Conservation (phyloP, 2,888 invertebrate genomes). For the Oasisia sp. region DNA sequence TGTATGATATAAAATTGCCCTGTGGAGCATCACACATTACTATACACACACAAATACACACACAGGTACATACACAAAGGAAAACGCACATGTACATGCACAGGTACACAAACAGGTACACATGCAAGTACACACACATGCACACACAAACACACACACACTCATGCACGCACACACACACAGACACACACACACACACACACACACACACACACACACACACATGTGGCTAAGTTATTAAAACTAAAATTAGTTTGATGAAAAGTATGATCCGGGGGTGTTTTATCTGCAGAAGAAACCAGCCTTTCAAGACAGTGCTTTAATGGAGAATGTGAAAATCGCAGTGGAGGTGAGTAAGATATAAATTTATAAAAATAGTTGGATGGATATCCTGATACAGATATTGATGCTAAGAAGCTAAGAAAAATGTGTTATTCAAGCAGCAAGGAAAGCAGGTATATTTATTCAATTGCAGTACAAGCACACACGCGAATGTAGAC, state of each 20-base stretch:
- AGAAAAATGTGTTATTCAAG: neutral
- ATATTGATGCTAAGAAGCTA: too few relatives aligned
- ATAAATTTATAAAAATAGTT: too few relatives aligned
- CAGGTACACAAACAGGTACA: too few relatives aligned
- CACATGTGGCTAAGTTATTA: neutral
- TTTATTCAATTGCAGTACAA: neutral
- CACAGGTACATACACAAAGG: too few relatives aligned
- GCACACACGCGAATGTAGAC: neutral
- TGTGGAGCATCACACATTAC: too few relatives aligned
- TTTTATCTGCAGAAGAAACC: slow-evolving; percentile 47
- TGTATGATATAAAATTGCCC: neutral
- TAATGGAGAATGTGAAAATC: slow-evolving; percentile 56
- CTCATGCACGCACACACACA: too few relatives aligned
- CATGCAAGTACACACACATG: too few relatives aligned
- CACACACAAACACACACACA: too few relatives aligned
- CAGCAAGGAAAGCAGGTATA: neutral
- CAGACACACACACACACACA: too few relatives aligned
- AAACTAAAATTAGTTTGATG: neutral
- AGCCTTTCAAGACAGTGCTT: neutral
- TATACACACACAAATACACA: neutral
- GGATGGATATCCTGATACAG: too few relatives aligned
- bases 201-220: neutral
- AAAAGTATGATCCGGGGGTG: neutral
- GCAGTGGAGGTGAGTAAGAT: slow-evolving; percentile 61
- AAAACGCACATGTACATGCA: too few relatives aligned